Percentiles rank a stretch among this genome's conserved stretches.
These are phyloP conservation scores for Salticus scenicus DNA, from an alignment of 2,888 invertebrate species.

Conservation along the genomic window DNA sequence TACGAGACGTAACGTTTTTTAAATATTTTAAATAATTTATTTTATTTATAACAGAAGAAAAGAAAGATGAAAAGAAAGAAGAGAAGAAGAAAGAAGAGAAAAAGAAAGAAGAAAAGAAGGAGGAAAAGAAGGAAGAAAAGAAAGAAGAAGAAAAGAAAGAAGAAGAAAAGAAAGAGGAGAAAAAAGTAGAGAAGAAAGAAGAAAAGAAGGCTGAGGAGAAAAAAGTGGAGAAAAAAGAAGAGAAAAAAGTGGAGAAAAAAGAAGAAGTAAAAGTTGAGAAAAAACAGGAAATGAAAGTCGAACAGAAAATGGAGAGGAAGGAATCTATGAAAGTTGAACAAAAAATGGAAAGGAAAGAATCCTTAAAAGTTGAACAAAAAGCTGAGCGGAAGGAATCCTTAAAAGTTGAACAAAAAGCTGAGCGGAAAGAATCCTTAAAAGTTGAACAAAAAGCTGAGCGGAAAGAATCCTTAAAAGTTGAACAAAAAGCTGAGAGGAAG, in stretches of 20 bases:
- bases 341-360: conserved; percentile 63
- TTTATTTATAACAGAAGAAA: conserved; percentile 60
- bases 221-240: conserved; percentile 76
- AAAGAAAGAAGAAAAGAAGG: conserved; percentile 45
- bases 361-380: conserved; percentile 54
- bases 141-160: conserved; percentile 48
- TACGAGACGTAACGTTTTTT: too few species aligned
- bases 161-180: conserved; percentile 75
- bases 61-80: conserved; percentile 50
- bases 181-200: conserved; percentile 74
- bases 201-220: conserved; percentile 74
- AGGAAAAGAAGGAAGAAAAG: conserved; percentile 55
- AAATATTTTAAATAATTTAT: conserved; percentile 10
- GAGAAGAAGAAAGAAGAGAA: conserved; percentile 35
- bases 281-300: conserved; percentile 73
- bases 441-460: conserved; percentile 72
- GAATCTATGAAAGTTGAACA: conserved; percentile 52
- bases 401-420: conserved; percentile 61
- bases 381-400: conserved; percentile 73
- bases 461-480: conserved; percentile 71
- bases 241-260: conserved; percentile 73
- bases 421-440: conserved; percentile 65
- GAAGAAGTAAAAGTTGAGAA: conserved; percentile 56
- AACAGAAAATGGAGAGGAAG: conserved; percentile 73
- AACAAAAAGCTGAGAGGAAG: conserved; percentile 76